These are phyloP conservation scores for Anolis carolinensis DNA, from an alignment of 2,113 vertebrate genomes.

Conservation along the genomic window DNA sequence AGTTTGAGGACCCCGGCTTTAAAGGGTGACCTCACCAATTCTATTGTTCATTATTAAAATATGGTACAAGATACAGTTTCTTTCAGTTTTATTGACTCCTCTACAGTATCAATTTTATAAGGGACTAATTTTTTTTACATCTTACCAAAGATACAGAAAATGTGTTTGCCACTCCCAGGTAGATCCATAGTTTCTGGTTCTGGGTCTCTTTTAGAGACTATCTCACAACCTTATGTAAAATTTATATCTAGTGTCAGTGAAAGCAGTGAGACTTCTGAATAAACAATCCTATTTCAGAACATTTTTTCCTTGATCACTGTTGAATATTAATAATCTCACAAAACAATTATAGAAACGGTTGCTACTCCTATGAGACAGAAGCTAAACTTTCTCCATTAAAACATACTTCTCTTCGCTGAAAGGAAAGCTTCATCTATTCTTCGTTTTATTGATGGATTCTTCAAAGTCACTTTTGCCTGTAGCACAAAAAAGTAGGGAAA, in stretches of 20 bases:
- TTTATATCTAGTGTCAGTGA: background rate
- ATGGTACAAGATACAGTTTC: too few species aligned
- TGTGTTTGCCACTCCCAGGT: too few species aligned
- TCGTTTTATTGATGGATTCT: conserved; percentile 87
- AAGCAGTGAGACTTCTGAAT: background rate
- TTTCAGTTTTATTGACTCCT: too few species aligned
- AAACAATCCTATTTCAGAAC: background rate
- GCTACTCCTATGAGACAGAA: conserved; percentile 10
- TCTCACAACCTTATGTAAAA: background rate
- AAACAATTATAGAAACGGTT: conserved; percentile 9
- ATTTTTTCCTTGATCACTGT: background rate
- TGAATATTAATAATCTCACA: conserved; percentile 23
- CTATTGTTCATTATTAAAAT: too few species aligned
- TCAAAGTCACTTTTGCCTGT: conserved; percentile 93
- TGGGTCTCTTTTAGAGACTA: too few species aligned
- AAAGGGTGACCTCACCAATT: too few species aligned
- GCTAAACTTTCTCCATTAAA: background rate
- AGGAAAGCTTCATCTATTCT: conserved; percentile 86
- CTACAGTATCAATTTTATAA: too few species aligned
- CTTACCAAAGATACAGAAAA: too few species aligned
- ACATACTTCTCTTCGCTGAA: conserved; percentile 84
- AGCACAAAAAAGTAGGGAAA: conserved; percentile 40
- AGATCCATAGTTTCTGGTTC: too few species aligned
- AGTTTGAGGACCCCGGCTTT: too few species aligned
- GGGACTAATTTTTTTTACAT: too few species aligned